Conservation (phyloP, 2,113 vertebrate genomes). For the Naja naja region DNA sequence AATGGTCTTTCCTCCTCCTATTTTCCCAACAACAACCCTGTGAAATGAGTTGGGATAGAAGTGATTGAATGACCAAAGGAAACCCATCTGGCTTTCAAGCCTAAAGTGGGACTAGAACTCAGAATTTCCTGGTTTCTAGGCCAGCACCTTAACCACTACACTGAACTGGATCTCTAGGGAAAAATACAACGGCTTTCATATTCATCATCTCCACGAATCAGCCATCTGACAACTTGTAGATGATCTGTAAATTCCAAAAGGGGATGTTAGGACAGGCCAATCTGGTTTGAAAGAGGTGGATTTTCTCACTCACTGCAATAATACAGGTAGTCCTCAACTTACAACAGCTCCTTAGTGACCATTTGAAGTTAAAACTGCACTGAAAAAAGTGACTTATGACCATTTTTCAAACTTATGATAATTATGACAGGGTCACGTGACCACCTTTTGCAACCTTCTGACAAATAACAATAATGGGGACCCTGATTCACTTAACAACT, state of each 20-base stretch:
- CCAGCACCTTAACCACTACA: neutral
- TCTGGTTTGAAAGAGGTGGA: neutral
- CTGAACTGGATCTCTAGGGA: neutral
- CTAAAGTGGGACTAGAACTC: neutral
- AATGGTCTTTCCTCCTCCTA: neutral
- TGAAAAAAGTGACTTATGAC: too few species aligned
- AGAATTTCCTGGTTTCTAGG: neutral
- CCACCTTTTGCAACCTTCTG: too few species aligned
- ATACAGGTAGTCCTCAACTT: neutral
- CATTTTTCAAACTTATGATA: too few species aligned
- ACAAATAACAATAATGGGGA: too few species aligned
- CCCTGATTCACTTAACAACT: too few species aligned
- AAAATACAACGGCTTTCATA: neutral
- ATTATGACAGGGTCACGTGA: too few species aligned
- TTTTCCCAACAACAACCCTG: neutral
- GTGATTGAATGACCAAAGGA: neutral
- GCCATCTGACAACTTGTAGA: neutral
- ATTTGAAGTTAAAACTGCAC: too few species aligned
- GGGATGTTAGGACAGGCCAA: neutral
- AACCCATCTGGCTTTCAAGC: neutral
- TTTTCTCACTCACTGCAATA: neutral
- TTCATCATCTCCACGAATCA: neutral
- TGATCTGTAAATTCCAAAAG: neutral
- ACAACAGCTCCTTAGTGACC: too few species aligned
- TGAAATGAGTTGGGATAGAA: neutral